phyloP scores from a whole-genome alignment of 2,888 invertebrate species.

The Microdon myrmicae region DNA sequence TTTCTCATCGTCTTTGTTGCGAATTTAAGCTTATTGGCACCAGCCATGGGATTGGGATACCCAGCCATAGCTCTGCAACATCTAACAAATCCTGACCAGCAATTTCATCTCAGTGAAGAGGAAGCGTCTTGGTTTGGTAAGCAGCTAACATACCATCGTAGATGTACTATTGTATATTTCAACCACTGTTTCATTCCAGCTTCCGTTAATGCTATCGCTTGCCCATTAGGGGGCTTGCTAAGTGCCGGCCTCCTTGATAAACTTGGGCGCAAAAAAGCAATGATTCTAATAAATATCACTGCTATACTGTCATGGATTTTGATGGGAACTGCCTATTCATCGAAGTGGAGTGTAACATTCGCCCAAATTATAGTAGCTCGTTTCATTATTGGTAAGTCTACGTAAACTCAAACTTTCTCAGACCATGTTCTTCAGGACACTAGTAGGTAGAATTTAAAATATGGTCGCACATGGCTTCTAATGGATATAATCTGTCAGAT shows the following conservation, averaged over 20 bases:
- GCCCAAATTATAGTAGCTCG: constrained; percentile 55
- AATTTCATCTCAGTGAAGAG: constrained; percentile 41
- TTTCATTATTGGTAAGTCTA: constrained; percentile 55
- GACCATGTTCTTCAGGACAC: no score
- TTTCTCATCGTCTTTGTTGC: constrained; percentile 54
- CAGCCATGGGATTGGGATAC: constrained; percentile 56
- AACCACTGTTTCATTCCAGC: no score
- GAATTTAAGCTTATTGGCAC: constrained; percentile 55
- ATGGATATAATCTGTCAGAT: no score
- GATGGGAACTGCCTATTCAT: constrained; percentile 52
- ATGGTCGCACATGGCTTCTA: no score
- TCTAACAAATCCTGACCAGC: constrained; percentile 45
- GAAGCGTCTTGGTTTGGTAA: constrained; percentile 59
- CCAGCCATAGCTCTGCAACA: constrained; percentile 55
- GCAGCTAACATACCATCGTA: constrained; percentile 8
- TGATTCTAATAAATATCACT: constrained; percentile 54
- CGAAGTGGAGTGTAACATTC: constrained; percentile 46
- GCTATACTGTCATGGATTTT: constrained; percentile 56
- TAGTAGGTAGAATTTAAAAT: no score
- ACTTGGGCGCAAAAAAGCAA: constrained; percentile 55
- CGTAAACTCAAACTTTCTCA: no score
- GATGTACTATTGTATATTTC: neutral
- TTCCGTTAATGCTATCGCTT: constrained; percentile 56
- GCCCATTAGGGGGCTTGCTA: constrained; percentile 56
- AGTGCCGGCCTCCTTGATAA: constrained; percentile 55